phyloP scores from a whole-genome alignment of 2,797 vertebrate species.

The Arctocebus calabarensis region DNA sequence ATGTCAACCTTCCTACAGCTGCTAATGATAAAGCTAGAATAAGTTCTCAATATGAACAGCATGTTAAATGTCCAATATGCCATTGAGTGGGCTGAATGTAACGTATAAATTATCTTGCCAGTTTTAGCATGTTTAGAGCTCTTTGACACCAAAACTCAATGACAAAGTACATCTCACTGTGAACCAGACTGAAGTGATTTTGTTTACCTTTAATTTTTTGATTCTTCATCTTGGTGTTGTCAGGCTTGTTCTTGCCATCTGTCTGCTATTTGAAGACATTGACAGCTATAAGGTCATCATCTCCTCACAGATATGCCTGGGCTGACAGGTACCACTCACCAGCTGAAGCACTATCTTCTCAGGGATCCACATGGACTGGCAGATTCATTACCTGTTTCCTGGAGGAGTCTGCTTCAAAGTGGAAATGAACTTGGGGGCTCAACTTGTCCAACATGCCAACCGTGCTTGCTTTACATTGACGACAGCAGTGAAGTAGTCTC shows the following conservation, averaged over 20 bases:
- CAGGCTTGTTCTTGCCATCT: slow-evolving; percentile 69
- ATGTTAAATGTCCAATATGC: slow-evolving; percentile 42
- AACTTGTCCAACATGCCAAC: background rate
- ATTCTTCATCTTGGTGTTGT: slow-evolving; percentile 51
- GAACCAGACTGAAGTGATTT: slow-evolving; percentile 10
- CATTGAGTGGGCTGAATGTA: background rate
- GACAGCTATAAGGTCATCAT: slow-evolving; percentile 58
- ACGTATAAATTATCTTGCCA: slow-evolving; percentile 58
- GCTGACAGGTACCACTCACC: background rate
- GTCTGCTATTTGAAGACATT: slow-evolving; percentile 46
- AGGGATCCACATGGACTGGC: background rate
- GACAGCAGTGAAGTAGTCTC: background rate
- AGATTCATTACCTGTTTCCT: slow-evolving; percentile 35
- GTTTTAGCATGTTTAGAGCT: background rate
- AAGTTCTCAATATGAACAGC: slow-evolving; percentile 6
- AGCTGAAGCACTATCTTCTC: slow-evolving; percentile 46
- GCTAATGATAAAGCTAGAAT: background rate
- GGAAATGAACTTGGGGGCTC: slow-evolving; percentile 52
- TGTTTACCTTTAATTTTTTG: slow-evolving; percentile 44
- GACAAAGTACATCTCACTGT: slow-evolving; percentile 44
- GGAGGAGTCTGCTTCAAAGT: slow-evolving; percentile 37
- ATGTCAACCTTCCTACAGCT: background rate
- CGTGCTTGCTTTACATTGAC: background rate
- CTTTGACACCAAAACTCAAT: slow-evolving; percentile 51
- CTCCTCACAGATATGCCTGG: slow-evolving; percentile 52